phyloP scores from a whole-genome alignment of 2,888 invertebrate genomes.

The Cerastoderma edule region DNA sequence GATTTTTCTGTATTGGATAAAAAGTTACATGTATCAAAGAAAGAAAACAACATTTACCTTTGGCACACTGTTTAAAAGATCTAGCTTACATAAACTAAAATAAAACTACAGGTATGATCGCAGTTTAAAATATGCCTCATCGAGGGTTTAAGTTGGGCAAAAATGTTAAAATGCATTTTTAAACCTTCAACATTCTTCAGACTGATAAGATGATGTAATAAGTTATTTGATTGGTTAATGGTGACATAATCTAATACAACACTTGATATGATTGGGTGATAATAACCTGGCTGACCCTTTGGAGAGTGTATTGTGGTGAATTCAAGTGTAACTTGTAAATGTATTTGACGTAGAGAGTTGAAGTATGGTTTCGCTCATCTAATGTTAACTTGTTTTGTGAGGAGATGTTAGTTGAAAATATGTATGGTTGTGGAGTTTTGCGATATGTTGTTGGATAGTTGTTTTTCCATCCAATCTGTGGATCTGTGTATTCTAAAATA shows the following conservation, averaged over 20 bases:
- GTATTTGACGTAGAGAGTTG: slow-evolving; percentile 6
- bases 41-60: too few relatives aligned
- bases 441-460: too few relatives aligned
- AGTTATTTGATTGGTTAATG: slow-evolving; percentile 52
- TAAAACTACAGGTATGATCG: too few relatives aligned
- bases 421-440: too few relatives aligned
- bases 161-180: slow-evolving; percentile 37
- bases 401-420: too few relatives aligned
- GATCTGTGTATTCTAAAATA: too few relatives aligned
- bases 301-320: slow-evolving; percentile 48
- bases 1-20: too few relatives aligned
- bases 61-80: too few relatives aligned
- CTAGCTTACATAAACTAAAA: too few relatives aligned
- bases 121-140: background rate
- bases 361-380: slow-evolving; percentile 20
- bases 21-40: too few relatives aligned
- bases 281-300: slow-evolving; percentile 42
- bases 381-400: too few relatives aligned
- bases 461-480: too few relatives aligned
- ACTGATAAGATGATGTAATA: slow-evolving; percentile 56
- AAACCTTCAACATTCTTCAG: slow-evolving; percentile 52
- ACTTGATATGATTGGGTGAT: slow-evolving; percentile 55
- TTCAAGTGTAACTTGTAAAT: slow-evolving; percentile 48
- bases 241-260: slow-evolving; percentile 58
- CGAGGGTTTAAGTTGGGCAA: slow-evolving; percentile 9